phyloP scores from a whole-genome alignment of 1,140 invertebrate species.

The Eriocheir sinensis region DNA sequence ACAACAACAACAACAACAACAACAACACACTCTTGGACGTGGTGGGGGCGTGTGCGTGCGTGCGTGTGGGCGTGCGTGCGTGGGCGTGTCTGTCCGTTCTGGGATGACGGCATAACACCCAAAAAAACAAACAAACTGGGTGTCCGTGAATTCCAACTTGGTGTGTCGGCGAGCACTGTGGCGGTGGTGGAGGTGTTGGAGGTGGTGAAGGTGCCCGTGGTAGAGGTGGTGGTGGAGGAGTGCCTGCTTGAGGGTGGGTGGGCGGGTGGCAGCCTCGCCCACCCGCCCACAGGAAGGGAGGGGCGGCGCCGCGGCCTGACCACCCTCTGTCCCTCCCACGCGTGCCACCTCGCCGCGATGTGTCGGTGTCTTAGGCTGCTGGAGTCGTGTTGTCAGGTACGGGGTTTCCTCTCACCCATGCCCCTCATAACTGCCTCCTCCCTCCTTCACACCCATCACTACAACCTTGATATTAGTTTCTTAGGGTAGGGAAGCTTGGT shows the following conservation, averaged over 20 bases:
- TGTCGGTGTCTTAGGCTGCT: conserved; percentile 72
- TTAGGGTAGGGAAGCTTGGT: neutral
- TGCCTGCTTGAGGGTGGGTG: conserved; percentile 68
- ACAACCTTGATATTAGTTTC: neutral
- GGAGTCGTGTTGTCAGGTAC: conserved; percentile 70
- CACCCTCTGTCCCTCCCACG: conserved; percentile 70
- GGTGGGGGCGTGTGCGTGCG: too few species aligned
- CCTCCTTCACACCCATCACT: neutral
- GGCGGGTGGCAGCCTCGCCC: conserved; percentile 46
- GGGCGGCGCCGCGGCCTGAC: conserved; percentile 46
- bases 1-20: too few species aligned
- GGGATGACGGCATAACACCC: too few species aligned
- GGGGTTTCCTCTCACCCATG: neutral
- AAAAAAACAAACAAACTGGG: neutral
- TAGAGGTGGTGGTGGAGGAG: conserved; percentile 73
- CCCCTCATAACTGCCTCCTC: neutral
- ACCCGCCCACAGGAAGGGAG: conserved; percentile 3
- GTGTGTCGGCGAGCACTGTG: neutral
- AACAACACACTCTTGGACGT: too few species aligned
- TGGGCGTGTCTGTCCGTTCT: neutral
- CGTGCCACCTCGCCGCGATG: conserved; percentile 69
- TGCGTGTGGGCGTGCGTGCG: neutral
- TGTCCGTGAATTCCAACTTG: neutral
- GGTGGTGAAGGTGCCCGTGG: neutral
- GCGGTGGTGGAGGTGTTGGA: neutral